Percentiles rank a stretch among this genome's conserved stretches.
Evolutionary conservation across 2,797 vertebrate genomes (phyloP).

Genomic region (Acrocephalus scirpaceus): DNA sequence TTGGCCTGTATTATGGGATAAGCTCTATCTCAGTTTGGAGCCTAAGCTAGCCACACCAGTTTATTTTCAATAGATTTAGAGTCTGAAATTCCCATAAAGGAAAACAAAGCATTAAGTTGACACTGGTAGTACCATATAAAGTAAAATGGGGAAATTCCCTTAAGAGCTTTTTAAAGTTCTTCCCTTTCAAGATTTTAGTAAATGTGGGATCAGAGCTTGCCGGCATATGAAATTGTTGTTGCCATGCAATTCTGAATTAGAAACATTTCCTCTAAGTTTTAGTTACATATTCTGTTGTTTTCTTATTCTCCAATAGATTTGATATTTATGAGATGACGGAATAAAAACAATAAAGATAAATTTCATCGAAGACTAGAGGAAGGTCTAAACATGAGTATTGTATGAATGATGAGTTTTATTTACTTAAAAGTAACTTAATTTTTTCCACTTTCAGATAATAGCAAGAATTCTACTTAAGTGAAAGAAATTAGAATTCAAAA

Average conservation of each 20-base stretch:
- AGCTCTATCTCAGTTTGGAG: neutral
- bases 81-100: neutral
- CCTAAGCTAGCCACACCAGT: neutral
- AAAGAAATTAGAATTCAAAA: neutral
- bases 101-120: neutral
- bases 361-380: neutral
- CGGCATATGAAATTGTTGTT: neutral
- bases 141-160: neutral
- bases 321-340: neutral
- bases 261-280: neutral
- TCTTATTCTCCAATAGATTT: neutral
- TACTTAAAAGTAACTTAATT: neutral
- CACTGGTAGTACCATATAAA: neutral
- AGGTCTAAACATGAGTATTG: neutral
- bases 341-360: neutral
- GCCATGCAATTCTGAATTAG: neutral
- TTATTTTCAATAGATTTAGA: neutral
- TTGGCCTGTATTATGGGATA: neutral
- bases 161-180: neutral
- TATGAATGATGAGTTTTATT: neutral
- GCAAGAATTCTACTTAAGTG: neutral
- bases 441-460: neutral
- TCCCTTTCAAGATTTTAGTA: neutral
- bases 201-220: neutral
- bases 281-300: neutral